Percentiles rank a stretch among this genome's conserved stretches.
Evolutionary conservation across 2,113 vertebrate genomes (phyloP).

Genomic region (Crocuta crocuta): DNA sequence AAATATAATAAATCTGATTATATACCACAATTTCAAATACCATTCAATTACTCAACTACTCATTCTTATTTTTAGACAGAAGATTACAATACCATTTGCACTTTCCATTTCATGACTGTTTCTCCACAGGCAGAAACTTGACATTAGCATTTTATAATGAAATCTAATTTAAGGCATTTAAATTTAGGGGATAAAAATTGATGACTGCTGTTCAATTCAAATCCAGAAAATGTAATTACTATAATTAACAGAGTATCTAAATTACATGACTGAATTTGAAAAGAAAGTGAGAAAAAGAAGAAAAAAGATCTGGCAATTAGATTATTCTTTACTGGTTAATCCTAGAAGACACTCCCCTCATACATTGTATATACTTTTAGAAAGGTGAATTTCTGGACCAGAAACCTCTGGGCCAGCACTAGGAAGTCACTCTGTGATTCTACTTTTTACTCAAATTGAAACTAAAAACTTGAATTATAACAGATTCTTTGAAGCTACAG

Average conservation of each 20-base stretch:
- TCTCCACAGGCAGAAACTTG: background rate
- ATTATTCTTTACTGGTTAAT: background rate
- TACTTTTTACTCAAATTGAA: background rate
- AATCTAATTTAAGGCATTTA: constrained; percentile 38
- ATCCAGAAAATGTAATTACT: constrained; percentile 7
- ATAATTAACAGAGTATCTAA: background rate
- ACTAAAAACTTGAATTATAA: background rate
- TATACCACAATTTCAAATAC: constrained; percentile 1
- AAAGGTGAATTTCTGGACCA: constrained; percentile 10
- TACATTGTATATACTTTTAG: background rate
- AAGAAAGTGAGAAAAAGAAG: background rate
- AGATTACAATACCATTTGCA: background rate
- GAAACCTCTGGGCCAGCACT: background rate
- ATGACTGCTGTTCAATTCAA: constrained; percentile 23
- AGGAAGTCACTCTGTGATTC: background rate
- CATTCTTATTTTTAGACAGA: constrained; percentile 48
- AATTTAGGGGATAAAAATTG: constrained; percentile 36
- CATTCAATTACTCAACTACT: background rate
- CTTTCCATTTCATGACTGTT: background rate
- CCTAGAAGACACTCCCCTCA: background rate
- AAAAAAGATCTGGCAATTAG: background rate
- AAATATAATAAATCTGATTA: constrained; percentile 36
- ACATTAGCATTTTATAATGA: background rate
- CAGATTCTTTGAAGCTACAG: background rate
- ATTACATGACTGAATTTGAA: background rate